Evolutionary conservation across 2,797 vertebrate genomes (phyloP).

Genomic region (Serranus cabrilla): DNA sequence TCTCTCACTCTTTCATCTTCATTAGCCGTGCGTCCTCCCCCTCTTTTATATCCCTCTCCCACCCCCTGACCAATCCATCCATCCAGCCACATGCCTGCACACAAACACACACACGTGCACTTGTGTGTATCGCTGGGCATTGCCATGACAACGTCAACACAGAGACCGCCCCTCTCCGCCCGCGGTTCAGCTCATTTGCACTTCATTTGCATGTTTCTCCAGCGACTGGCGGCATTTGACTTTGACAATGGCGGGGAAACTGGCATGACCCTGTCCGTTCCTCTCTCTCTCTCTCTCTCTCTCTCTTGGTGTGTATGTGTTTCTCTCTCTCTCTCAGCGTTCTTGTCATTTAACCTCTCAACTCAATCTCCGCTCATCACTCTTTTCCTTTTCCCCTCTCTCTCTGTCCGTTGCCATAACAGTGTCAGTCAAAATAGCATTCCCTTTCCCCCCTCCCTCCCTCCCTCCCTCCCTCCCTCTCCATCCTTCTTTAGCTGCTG

Average conservation of each 20-base stretch:
- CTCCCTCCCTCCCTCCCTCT: background rate
- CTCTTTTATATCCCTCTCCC: conserved; percentile 46
- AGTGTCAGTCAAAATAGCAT: conserved; percentile 22
- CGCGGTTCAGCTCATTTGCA: conserved; percentile 83
- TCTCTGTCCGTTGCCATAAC: conserved; percentile 21
- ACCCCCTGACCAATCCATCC: conserved; percentile 49
- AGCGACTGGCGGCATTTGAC: conserved; percentile 82
- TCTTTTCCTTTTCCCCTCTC: conserved; percentile 1
- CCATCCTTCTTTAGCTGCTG: conserved; percentile 33
- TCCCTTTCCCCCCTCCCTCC: background rate
- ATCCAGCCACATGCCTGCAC: conserved; percentile 49
- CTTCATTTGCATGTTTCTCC: conserved; percentile 87
- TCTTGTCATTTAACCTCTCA: conserved; percentile 48
- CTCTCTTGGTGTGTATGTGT: conserved; percentile 10
- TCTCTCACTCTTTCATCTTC: conserved; percentile 61
- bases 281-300: conserved; percentile 7
- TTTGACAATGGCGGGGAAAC: conserved; percentile 79
- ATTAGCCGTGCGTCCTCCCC: conserved; percentile 52
- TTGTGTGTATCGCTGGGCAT: conserved; percentile 71
- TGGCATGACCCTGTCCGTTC: conserved; percentile 64
- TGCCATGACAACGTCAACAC: conserved; percentile 85
- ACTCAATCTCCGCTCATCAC: conserved; percentile 44
- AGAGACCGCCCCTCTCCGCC: conserved; percentile 74
- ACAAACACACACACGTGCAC: conserved; percentile 18
- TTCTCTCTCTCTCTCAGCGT: conserved; percentile 12